Conservation (phyloP, 2,888 invertebrate genomes). For the Andricus curvator region DNA sequence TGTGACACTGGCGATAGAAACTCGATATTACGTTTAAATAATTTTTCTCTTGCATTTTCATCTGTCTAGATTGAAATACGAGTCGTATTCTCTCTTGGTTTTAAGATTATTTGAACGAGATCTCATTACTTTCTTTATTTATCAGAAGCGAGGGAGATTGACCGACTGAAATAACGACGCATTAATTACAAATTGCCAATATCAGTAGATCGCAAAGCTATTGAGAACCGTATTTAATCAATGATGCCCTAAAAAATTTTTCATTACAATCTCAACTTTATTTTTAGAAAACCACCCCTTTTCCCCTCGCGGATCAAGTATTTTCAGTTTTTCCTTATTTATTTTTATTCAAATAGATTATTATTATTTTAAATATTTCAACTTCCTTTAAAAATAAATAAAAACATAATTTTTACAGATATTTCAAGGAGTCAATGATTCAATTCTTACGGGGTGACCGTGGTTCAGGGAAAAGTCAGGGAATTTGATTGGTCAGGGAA, state of each 20-base stretch:
- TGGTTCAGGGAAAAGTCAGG: no score
- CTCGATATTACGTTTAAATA: conserved; percentile 21
- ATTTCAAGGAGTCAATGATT: neutral
- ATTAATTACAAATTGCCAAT: conserved; percentile 25
- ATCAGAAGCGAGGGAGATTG: neutral
- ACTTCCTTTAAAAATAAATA: no score
- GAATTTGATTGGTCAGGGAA: no score
- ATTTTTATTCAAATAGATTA: no score
- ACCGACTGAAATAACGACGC: conserved; percentile 9
- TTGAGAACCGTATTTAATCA: neutral
- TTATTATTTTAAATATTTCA: no score
- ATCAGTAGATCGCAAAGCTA: neutral
- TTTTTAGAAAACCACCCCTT: no score
- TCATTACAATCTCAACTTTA: neutral
- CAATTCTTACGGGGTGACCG: neutral
- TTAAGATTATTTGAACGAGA: conserved; percentile 1
- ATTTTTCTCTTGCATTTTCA: conserved; percentile 24
- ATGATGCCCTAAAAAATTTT: neutral
- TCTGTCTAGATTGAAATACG: neutral
- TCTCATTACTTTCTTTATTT: conserved; percentile 12
- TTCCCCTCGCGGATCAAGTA: no score
- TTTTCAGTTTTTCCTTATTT: no score
- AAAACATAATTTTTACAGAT: no score
- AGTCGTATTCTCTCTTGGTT: conserved; percentile 5
- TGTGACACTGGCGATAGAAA: conserved; percentile 18